These are phyloP conservation scores for Dromas ardeola DNA, from an alignment of 2,113 vertebrate species.

Conservation along the genomic window DNA sequence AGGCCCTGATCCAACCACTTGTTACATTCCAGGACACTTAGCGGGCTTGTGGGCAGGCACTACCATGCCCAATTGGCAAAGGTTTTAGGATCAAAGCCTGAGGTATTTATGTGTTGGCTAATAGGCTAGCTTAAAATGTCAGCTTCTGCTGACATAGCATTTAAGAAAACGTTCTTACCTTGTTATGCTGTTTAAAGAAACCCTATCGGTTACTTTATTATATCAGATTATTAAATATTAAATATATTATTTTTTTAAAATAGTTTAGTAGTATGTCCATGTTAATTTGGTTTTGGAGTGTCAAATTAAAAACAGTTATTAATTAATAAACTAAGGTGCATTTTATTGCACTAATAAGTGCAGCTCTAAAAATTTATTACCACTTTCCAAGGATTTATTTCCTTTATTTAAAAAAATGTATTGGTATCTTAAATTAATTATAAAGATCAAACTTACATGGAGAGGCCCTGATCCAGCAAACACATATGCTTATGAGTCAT, in stretches of 20 bases:
- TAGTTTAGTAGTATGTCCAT: background rate
- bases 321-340: slow-evolving; percentile 1
- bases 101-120: background rate
- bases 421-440: background rate
- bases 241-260: background rate
- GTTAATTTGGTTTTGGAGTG: background rate
- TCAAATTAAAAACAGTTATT: background rate
- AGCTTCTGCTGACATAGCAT: background rate
- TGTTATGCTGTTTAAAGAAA: background rate
- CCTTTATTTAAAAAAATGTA: background rate
- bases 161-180: background rate
- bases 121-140: background rate
- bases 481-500: background rate
- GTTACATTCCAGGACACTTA: background rate
- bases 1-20: background rate
- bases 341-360: background rate
- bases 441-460: background rate
- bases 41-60: background rate
- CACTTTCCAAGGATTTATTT: background rate
- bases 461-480: slow-evolving; percentile 27
- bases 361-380: slow-evolving; percentile 7
- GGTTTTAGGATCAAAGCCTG: background rate
- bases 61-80: background rate
- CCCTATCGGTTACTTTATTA: background rate
- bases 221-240: background rate